phyloP scores from a whole-genome alignment of 2,888 invertebrate genomes.

The Eilema depressum region DNA sequence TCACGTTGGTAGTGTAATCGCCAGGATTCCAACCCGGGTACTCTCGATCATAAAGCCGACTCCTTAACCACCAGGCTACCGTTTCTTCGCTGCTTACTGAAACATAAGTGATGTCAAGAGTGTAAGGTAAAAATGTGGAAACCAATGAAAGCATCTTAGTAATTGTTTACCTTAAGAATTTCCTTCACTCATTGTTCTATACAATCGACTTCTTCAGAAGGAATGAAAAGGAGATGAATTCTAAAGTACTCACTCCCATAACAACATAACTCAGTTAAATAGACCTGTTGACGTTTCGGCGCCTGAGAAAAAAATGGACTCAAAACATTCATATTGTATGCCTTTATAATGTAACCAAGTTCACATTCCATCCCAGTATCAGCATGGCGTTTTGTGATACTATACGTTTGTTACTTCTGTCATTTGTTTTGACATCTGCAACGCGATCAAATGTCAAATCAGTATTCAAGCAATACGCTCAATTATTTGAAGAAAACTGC shows the following conservation, averaged over 20 bases:
- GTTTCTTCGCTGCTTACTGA: neutral
- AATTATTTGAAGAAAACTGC: conserved; percentile 49
- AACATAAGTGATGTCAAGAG: neutral
- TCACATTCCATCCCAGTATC: conserved; percentile 32
- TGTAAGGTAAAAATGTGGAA: neutral
- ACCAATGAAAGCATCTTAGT: neutral
- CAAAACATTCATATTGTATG: conserved; percentile 35
- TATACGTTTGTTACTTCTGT: conserved; percentile 21
- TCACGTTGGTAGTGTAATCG: too few species aligned
- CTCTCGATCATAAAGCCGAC: too few species aligned
- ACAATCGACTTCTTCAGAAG: conserved; percentile 1
- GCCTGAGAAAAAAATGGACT: conserved; percentile 42
- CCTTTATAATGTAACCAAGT: conserved; percentile 37
- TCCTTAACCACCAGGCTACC: too few species aligned
- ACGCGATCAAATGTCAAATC: neutral
- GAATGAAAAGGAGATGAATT: neutral
- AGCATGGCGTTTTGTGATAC: conserved; percentile 28
- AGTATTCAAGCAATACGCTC: too few species aligned
- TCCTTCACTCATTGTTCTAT: conserved; percentile 9
- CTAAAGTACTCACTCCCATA: neutral
- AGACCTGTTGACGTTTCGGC: conserved; percentile 8
- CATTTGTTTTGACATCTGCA: neutral
- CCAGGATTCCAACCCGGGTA: too few species aligned
- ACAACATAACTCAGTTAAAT: conserved; percentile 23
- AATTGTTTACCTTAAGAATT: conserved; percentile 2